Percentiles rank a stretch among this genome's conserved stretches.
Evolutionary conservation across 2,888 invertebrate species (phyloP).

Genomic region (Tridacna crocea): DNA sequence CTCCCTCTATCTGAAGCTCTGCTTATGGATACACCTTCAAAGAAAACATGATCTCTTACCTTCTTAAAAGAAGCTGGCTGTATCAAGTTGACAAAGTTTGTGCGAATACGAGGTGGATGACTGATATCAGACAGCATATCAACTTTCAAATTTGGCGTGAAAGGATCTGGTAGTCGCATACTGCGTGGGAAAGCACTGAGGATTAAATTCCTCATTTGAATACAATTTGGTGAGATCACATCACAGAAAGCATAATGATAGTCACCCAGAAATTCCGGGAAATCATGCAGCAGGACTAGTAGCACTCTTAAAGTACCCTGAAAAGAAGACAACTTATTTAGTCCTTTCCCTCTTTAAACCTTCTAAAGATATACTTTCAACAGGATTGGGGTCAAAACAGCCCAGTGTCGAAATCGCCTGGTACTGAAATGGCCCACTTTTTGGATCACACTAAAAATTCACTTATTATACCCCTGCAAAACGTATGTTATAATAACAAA

Average conservation of each 20-base stretch:
- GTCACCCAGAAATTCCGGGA: slow-evolving; percentile 99
- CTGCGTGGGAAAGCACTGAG: slow-evolving; percentile 98
- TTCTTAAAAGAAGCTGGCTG: slow-evolving; percentile 95
- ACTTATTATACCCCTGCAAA: too few species aligned
- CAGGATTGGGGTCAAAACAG: too few species aligned
- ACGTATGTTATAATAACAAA: too few species aligned
- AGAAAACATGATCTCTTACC: slow-evolving; percentile 71
- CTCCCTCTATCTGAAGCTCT: too few species aligned
- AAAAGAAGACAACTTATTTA: slow-evolving; percentile 35
- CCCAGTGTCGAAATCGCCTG: too few species aligned
- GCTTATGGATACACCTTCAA: too few species aligned
- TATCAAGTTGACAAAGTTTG: slow-evolving; percentile 94
- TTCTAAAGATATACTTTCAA: too few species aligned
- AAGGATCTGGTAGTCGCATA: slow-evolving; percentile 99
- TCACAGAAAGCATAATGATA: slow-evolving; percentile 99
- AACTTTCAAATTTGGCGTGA: slow-evolving; percentile 96
- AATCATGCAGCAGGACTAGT: slow-evolving; percentile 97
- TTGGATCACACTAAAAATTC: too few species aligned
- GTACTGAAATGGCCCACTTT: too few species aligned
- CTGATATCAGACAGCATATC: slow-evolving; percentile 78
- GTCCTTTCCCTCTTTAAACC: not conserved
- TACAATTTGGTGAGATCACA: slow-evolving; percentile 99
- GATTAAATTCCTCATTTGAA: slow-evolving; percentile 98
- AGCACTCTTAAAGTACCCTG: slow-evolving; percentile 93
- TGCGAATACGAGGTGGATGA: slow-evolving; percentile 91